Percentiles rank a stretch among this genome's conserved stretches.
These are phyloP conservation scores for Perca schrenkii DNA, from an alignment of 2,113 vertebrate genomes.

Conservation along the genomic window DNA sequence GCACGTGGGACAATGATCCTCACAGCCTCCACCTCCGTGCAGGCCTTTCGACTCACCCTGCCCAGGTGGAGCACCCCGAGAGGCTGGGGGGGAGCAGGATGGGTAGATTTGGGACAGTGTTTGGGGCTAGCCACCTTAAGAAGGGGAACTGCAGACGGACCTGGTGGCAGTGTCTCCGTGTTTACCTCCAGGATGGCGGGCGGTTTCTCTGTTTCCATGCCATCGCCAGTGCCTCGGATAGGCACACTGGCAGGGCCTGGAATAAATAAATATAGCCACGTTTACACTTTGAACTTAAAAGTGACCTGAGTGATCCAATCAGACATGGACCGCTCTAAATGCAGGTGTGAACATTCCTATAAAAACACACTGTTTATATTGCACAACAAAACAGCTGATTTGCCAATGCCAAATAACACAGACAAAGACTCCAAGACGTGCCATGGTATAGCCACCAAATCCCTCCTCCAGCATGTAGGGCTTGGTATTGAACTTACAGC, in stretches of 20 bases:
- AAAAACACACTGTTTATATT: not conserved
- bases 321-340: not conserved
- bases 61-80: conserved; percentile 93
- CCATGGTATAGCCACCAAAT: not conserved
- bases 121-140: conserved; percentile 73
- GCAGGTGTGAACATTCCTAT: not conserved
- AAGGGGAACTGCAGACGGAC: conserved; percentile 28
- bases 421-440: not conserved
- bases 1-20: conserved; percentile 93
- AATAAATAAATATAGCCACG: not conserved
- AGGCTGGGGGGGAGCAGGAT: conserved; percentile 71
- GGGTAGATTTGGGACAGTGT: conserved; percentile 81
- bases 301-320: not conserved
- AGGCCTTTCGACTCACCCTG: conserved; percentile 87
- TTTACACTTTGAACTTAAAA: not conserved
- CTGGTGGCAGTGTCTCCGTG: conserved; percentile 57
- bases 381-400: not conserved
- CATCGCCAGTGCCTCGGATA: conserved; percentile 93
- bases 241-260: conserved; percentile 78
- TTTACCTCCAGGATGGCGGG: conserved; percentile 78
- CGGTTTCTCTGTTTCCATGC: conserved; percentile 94
- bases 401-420: not conserved
- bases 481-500: not conserved
- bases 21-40: conserved; percentile 92
- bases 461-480: not conserved